phyloP scores from a whole-genome alignment of 2,113 vertebrate species.

The Procapra przewalskii region DNA sequence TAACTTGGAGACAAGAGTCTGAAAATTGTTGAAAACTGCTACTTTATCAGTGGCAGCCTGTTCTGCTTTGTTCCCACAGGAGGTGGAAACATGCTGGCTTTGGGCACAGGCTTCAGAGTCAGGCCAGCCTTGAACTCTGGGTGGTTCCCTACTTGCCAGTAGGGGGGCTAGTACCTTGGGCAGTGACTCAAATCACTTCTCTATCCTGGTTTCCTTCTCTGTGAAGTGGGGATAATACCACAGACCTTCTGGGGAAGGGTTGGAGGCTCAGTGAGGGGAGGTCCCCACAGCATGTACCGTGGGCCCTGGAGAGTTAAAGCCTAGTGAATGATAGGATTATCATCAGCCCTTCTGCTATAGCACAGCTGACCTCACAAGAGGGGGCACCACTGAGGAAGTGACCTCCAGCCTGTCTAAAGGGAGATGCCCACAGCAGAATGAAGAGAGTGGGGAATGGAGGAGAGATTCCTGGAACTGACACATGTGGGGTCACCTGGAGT shows the following conservation, averaged over 20 bases:
- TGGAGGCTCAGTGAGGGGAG: neutral
- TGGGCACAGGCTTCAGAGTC: neutral
- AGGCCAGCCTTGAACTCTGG: neutral
- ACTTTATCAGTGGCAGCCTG: neutral
- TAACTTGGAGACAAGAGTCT: neutral
- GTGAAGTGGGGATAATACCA: no score
- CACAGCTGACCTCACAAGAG: neutral
- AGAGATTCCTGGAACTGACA: neutral
- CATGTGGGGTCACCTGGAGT: neutral
- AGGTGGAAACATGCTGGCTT: neutral
- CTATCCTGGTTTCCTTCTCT: neutral
- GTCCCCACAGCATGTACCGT: neutral
- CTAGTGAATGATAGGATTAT: neutral
- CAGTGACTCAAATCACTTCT: neutral
- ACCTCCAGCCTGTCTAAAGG: neutral
- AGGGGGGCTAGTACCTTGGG: neutral
- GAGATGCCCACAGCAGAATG: neutral
- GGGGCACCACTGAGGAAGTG: neutral
- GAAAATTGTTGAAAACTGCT: neutral
- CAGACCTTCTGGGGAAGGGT: neutral
- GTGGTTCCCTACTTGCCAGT: neutral
- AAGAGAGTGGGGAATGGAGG: neutral
- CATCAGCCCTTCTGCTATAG: neutral
- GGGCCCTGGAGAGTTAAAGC: neutral
- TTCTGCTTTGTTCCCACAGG: neutral